Evolutionary conservation across 2,888 invertebrate species (phyloP).

Genomic region (Ceraclea dissimilis): DNA sequence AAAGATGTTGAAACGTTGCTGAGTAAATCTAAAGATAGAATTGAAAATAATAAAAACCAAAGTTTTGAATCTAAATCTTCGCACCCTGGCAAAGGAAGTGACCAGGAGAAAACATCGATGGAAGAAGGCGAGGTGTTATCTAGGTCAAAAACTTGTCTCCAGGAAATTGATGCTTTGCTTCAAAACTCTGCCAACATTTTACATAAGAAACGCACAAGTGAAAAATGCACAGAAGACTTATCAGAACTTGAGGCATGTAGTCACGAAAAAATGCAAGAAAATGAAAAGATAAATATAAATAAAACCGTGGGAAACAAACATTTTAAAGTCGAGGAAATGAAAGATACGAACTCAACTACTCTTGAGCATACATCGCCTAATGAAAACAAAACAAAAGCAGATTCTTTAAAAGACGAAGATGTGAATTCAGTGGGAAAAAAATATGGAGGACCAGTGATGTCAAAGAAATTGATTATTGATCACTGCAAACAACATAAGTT

Average conservation of each 20-base stretch:
- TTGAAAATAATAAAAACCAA: slow-evolving; percentile 32
- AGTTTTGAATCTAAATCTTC: slow-evolving; percentile 12
- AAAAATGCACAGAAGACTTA: slow-evolving; percentile 5
- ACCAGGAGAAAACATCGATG: neutral
- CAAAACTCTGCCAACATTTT: slow-evolving; percentile 38
- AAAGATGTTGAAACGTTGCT: slow-evolving; percentile 43
- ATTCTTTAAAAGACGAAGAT: too few species aligned
- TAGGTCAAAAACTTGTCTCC: slow-evolving; percentile 40
- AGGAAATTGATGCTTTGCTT: slow-evolving; percentile 41
- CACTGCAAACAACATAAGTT: slow-evolving; percentile 79
- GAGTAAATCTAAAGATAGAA: slow-evolving; percentile 40
- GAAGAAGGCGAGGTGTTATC: slow-evolving; percentile 30
- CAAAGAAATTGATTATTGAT: slow-evolving; percentile 68
- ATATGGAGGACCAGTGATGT: slow-evolving; percentile 54
- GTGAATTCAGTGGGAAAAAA: neutral
- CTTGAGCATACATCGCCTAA: too few species aligned
- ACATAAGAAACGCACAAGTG: slow-evolving; percentile 30
- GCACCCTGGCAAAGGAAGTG: neutral
- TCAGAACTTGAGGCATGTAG: neutral
- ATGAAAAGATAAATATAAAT: too few species aligned
- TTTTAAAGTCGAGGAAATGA: too few species aligned
- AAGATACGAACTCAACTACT: too few species aligned
- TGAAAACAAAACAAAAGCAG: too few species aligned
- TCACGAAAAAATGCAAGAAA: too few species aligned
- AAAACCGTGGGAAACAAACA: slow-evolving; percentile 28